Conservation (phyloP, 2,888 invertebrate species). For the Drosophila recens region DNA sequence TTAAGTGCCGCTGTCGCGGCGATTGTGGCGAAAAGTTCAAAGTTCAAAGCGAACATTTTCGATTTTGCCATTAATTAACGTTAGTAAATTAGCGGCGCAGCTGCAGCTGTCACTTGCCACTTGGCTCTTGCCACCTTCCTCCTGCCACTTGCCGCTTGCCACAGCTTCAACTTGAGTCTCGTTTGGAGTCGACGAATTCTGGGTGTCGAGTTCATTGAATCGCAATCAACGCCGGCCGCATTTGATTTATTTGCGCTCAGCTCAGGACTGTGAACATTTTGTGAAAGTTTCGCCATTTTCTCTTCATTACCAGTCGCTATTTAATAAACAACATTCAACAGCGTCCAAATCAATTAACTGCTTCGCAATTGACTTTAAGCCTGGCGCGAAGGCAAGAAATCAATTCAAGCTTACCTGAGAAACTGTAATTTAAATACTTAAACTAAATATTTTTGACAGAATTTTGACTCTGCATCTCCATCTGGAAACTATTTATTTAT, state of each 20-base stretch:
- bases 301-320: constrained; percentile 16
- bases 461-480: too few relatives aligned
- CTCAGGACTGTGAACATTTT: constrained; percentile 9
- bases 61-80: constrained; percentile 77
- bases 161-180: constrained; percentile 8
- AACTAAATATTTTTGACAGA: too few relatives aligned
- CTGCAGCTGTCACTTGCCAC: constrained; percentile 52
- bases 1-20: constrained; percentile 10
- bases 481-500: too few relatives aligned
- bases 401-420: background rate
- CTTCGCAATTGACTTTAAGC: constrained; percentile 2
- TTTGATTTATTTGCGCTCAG: constrained; percentile 51
- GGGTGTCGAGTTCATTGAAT: constrained; percentile 66
- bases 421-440: too few relatives aligned
- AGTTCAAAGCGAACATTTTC: constrained; percentile 77
- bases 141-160: constrained; percentile 7
- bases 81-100: constrained; percentile 73
- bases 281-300: constrained; percentile 35
- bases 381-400: too few relatives aligned
- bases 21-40: constrained; percentile 63
- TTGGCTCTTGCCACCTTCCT: constrained; percentile 27
- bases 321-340: constrained; percentile 49
- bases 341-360: constrained; percentile 40
- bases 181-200: constrained; percentile 5
- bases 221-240: constrained; percentile 56